These are phyloP conservation scores for Pachyrhynchus sulphureomaculatus DNA, from an alignment of 1,140 invertebrate species.

Conservation along the genomic window DNA sequence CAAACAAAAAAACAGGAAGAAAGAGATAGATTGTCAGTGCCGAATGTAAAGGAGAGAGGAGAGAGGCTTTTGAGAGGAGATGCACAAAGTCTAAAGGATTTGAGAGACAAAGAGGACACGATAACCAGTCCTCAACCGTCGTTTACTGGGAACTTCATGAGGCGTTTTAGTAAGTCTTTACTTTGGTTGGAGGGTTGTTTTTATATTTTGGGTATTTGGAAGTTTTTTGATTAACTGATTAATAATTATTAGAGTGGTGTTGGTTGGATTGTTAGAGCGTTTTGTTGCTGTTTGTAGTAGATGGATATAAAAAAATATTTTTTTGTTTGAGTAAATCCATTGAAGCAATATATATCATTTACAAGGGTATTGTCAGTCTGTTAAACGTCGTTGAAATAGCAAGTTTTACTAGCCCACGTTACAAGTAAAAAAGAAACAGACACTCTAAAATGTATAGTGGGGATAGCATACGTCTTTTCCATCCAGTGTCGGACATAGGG, in stretches of 20 bases:
- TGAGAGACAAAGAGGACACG: constrained; percentile 52
- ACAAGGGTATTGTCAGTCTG: no score
- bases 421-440: no score
- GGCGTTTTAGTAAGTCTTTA: constrained; percentile 83
- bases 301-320: no score
- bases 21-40: constrained; percentile 72
- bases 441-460: no score
- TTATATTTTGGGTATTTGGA: not conserved
- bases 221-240: constrained; percentile 12
- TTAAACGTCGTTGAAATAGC: no score
- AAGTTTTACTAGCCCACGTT: no score
- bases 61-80: constrained; percentile 55
- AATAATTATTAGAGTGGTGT: constrained; percentile 11
- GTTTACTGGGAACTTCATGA: constrained; percentile 72
- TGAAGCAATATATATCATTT: no score
- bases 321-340: no score
- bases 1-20: constrained; percentile 61
- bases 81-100: constrained; percentile 44
- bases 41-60: constrained; percentile 77
- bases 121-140: constrained; percentile 53
- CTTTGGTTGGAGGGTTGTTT: constrained; percentile 30
- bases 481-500: no score
- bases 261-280: not conserved
- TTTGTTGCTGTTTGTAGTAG: constrained; percentile 1
- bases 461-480: no score